phyloP scores from a whole-genome alignment of 2,888 invertebrate genomes.

The Cloeon dipterum region DNA sequence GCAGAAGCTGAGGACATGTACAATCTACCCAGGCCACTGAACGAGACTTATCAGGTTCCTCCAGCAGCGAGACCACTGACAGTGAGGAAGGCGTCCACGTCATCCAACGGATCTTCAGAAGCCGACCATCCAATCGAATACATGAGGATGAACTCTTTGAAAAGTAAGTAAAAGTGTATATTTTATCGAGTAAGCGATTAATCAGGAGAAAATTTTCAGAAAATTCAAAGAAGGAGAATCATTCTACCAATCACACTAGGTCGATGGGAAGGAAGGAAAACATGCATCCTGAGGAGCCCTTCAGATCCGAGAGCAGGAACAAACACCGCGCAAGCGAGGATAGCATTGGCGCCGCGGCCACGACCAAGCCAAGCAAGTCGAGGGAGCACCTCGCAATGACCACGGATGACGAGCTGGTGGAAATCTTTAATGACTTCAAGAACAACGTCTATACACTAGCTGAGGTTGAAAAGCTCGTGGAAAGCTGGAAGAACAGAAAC shows the following conservation, averaged over 20 bases:
- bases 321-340: not conserved
- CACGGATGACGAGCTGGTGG: slow-evolving; percentile 51
- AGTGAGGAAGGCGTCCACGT: slow-evolving; percentile 10
- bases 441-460: slow-evolving; percentile 68
- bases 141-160: slow-evolving; percentile 21
- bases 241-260: not conserved
- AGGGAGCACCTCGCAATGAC: slow-evolving; percentile 12
- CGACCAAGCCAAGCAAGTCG: slow-evolving; percentile 12
- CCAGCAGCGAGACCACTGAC: slow-evolving; percentile 24
- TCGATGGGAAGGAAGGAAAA: not conserved
- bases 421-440: slow-evolving; percentile 74
- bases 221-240: too few relatives aligned
- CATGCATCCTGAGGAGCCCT: not conserved
- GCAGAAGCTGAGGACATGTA: slow-evolving; percentile 16
- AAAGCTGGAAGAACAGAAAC: slow-evolving; percentile 67
- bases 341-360: slow-evolving; percentile 2
- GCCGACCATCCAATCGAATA: slow-evolving; percentile 16
- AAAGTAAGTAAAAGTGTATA: too few relatives aligned
- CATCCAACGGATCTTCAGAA: slow-evolving; percentile 8
- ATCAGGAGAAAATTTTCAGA: too few relatives aligned
- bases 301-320: not conserved
- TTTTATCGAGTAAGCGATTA: too few relatives aligned
- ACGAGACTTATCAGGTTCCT: slow-evolving; percentile 23
- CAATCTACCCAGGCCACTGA: slow-evolving; percentile 20
- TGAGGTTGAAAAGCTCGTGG: slow-evolving; percentile 64